These are phyloP conservation scores for Ophioderma brevispina DNA, from an alignment of 35 echinoderm and acorn worm genomes.

Conservation along the genomic window DNA sequence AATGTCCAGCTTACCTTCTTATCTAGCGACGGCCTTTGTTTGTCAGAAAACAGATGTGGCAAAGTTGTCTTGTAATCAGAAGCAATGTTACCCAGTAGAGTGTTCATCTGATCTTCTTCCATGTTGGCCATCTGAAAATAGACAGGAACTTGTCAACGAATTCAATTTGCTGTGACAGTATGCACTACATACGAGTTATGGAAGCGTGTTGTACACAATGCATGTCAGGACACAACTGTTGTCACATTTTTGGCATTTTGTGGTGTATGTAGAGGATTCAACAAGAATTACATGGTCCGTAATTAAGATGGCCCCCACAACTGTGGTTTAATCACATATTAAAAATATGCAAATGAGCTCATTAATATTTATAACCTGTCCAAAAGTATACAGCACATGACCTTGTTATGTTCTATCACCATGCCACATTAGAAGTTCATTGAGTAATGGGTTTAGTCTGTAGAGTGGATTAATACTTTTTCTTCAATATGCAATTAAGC, in stretches of 20 bases:
- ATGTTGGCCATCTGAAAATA: conserved; percentile 48
- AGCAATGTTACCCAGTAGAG: conserved; percentile 55
- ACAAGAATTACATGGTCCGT: no score
- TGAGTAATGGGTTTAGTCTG: no score
- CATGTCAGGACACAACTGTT: not conserved
- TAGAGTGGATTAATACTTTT: no score
- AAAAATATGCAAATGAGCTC: no score
- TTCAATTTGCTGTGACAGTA: not conserved
- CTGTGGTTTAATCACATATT: no score
- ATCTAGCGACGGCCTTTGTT: conserved; percentile 59
- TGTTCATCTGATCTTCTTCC: conserved; percentile 62
- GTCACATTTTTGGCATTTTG: not conserved
- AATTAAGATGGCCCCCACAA: no score
- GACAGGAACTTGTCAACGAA: not conserved
- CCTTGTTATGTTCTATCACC: no score
- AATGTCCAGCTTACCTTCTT: conserved; percentile 83
- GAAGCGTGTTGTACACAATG: not conserved
- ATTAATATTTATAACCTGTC: no score
- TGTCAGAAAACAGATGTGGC: conserved; percentile 68
- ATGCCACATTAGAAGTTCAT: no score
- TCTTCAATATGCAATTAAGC: no score
- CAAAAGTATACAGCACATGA: no score
- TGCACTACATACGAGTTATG: not conserved
- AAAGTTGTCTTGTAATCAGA: conserved; percentile 63
- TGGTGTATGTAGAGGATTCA: no score